These are phyloP conservation scores for Misgurnus anguillicaudatus DNA, from an alignment of 2,113 vertebrate species.

Conservation along the genomic window DNA sequence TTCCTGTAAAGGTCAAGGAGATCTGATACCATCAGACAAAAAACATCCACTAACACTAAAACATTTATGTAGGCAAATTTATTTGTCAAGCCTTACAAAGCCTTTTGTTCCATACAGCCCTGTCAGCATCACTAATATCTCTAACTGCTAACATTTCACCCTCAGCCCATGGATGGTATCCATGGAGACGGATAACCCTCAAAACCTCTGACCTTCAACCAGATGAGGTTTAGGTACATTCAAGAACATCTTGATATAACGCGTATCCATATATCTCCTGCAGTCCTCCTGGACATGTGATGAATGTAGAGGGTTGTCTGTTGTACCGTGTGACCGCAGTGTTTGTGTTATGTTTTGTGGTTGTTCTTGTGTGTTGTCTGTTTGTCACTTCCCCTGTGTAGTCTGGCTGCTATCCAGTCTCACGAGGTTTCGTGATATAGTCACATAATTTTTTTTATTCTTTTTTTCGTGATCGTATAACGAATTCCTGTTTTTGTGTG, in stretches of 20 bases:
- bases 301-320: slow-evolving; percentile 51
- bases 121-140: slow-evolving; percentile 61
- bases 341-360: background rate
- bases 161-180: slow-evolving; percentile 76
- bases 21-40: background rate
- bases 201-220: slow-evolving; percentile 40
- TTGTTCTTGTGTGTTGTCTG: background rate
- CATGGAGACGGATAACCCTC: slow-evolving; percentile 86
- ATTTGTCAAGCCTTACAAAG: background rate
- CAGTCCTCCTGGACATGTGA: background rate
- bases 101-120: slow-evolving; percentile 66
- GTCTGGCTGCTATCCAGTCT: too few relatives aligned
- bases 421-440: too few relatives aligned
- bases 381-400: slow-evolving; percentile 34
- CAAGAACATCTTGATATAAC: background rate
- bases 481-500: too few relatives aligned
- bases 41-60: background rate
- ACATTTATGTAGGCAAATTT: background rate
- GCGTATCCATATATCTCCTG: background rate
- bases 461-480: too few relatives aligned
- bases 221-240: background rate
- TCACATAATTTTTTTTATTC: too few relatives aligned
- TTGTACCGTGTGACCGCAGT: slow-evolving; percentile 30
- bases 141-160: slow-evolving; percentile 21
- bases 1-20: background rate